Percentiles rank a stretch among this genome's conserved stretches.
These are phyloP conservation scores for Cnemophilus loriae DNA, from an alignment of 2,113 vertebrate genomes.

Conservation along the genomic window DNA sequence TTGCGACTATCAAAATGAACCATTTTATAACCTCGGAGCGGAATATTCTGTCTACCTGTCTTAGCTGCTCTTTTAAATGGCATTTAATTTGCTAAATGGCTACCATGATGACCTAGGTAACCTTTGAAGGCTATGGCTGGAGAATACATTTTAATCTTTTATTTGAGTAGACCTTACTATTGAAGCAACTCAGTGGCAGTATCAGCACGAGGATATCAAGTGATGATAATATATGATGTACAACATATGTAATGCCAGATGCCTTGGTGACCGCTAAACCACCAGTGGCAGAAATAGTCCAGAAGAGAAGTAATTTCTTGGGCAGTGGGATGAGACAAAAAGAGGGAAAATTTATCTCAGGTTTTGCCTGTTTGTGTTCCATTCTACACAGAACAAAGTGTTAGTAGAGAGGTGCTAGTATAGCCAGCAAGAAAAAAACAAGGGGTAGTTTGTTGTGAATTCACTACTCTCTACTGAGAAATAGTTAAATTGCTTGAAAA, in stretches of 20 bases:
- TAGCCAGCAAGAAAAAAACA: not conserved
- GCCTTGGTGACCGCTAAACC: not conserved
- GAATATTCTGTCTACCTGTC: not conserved
- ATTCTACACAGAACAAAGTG: not conserved
- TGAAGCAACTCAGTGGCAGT: not conserved
- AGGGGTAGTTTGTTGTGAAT: not conserved
- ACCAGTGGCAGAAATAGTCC: not conserved
- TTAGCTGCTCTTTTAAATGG: not conserved
- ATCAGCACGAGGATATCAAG: not conserved
- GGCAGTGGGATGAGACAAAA: not conserved
- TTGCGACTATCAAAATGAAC: not conserved
- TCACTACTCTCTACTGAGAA: not conserved
- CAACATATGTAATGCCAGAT: not conserved
- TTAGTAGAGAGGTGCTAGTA: not conserved
- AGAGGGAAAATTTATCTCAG: not conserved
- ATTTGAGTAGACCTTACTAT: not conserved
- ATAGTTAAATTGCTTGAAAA: not conserved
- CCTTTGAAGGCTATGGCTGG: not conserved
- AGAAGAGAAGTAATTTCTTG: not conserved
- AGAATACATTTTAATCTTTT: not conserved
- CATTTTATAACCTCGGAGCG: not conserved
- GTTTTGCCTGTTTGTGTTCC: not conserved
- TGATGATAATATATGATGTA: not conserved
- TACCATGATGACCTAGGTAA: not conserved
- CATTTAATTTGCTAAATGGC: not conserved